A percentile compares a stretch with the other conserved stretches of the same genome.
Conservation (phyloP, 1,140 invertebrate species). For the Argopecten irradians region DNA sequence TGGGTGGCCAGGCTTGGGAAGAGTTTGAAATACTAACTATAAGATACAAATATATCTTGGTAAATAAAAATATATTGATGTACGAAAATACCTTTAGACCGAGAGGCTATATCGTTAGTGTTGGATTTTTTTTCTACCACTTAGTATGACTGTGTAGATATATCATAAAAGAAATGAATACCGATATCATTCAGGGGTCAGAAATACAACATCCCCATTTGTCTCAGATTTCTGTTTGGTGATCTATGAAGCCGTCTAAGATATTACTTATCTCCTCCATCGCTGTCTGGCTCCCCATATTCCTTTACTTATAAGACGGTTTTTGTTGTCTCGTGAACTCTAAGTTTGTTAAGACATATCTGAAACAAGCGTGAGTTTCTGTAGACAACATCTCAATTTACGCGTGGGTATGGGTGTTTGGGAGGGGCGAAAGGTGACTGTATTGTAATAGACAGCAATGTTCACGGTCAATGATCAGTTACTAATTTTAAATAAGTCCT, state of each 20-base stretch:
- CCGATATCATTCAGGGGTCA: neutral
- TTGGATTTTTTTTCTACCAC: too few species aligned
- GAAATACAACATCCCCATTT: neutral
- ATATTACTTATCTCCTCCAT: neutral
- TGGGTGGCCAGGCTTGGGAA: too few species aligned
- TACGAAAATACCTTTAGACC: too few species aligned
- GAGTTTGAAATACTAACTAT: too few species aligned
- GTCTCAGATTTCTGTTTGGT: neutral
- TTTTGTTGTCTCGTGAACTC: neutral
- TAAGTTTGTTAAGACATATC: neutral
- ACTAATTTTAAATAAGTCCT: neutral
- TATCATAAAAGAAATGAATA: neutral
- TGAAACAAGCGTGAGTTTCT: neutral
- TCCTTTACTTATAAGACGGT: neutral
- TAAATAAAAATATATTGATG: too few species aligned
- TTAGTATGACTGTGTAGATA: too few species aligned
- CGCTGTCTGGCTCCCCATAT: neutral
- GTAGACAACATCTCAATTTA: neutral
- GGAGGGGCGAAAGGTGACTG: neutral
- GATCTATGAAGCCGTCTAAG: neutral
- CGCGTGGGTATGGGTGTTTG: neutral
- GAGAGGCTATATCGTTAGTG: too few species aligned
- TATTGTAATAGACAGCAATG: neutral
- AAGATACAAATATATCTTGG: too few species aligned
- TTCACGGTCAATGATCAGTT: neutral